Evolutionary conservation across 2,888 invertebrate species (phyloP), one percentile per base, ranked within the genome.

Genomic region (Troglohyphantes excavatus): DNA sequence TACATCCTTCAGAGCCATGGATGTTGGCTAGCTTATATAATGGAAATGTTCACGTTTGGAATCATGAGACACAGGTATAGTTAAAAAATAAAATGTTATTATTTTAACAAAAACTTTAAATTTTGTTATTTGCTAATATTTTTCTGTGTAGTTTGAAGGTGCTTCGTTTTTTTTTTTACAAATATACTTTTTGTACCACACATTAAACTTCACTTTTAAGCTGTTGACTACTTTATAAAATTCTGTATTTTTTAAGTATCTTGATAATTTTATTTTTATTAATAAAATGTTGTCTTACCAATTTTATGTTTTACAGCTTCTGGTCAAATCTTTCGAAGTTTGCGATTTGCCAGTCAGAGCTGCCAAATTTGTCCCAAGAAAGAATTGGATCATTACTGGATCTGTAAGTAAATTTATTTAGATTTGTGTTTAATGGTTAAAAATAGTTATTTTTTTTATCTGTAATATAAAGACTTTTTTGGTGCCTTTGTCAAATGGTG

Each of bases 31-130:
- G 98, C 59, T 95, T 99, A 43, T 99, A 99, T 95, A 99, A 98
- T 94, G 99, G 99, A 92, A 98, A 99, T 94, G 98, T 99, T 92
- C 99, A 99, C 95, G 97, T 99, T 93, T 99, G 99, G 99, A 99
- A 99, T 94, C 97, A 98, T 94, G 99, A 99, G 93, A 97, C 97
- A 91, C 99, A 99, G 94, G 97, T 98, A 93, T 92, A 67, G 19
- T 46, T 53, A n/a, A 23, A 2, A 72, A 72, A 33, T 9, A n/a
- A n/a, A n/a, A n/a, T n/a, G n/a, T n/a, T n/a, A n/a, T n/a, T n/a
- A n/a, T n/a, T n/a, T n/a, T n/a, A n/a, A n/a, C n/a, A n/a, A n/a
- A n/a, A n/a, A n/a, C n/a, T n/a, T n/a, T n/a, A n/a, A n/a, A n/a
- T n/a, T n/a, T n/a, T n/a, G n/a, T n/a, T n/a, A n/a, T n/a, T n/a